These are phyloP conservation scores for Neoaliturus tenellus DNA, from an alignment of 2,888 invertebrate genomes.

Conservation along the genomic window DNA sequence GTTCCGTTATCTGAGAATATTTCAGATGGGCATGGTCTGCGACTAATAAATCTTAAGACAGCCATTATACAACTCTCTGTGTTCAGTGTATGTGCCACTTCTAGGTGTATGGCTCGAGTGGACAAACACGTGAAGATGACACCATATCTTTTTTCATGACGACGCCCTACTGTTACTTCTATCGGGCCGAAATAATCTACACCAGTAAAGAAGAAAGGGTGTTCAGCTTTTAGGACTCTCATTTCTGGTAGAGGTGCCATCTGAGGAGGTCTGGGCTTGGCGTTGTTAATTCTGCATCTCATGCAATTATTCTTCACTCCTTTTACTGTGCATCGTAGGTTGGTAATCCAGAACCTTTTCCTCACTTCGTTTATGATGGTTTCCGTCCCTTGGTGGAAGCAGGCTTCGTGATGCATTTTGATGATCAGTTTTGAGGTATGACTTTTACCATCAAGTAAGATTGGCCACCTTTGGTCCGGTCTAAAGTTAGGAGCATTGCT, in stretches of 20 bases:
- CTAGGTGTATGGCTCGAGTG: not conserved
- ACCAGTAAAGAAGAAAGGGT: slow-evolving; percentile 19
- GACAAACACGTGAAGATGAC: slow-evolving; percentile 18
- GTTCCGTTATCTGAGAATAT: slow-evolving; percentile 12
- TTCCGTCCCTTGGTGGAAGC: slow-evolving; percentile 5
- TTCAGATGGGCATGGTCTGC: slow-evolving; percentile 20
- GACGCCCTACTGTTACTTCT: not conserved
- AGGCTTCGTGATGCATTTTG: not conserved
- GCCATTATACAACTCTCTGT: slow-evolving; percentile 25
- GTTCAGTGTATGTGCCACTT: slow-evolving; percentile 14
- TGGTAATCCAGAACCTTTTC: not conserved
- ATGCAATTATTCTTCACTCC: not conserved
- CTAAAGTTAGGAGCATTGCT: not conserved
- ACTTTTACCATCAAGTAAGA: not conserved
- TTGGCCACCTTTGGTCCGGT: not conserved
- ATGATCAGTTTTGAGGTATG: not conserved
- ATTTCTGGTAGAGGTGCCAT: slow-evolving; percentile 1
- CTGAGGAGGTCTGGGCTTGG: slow-evolving; percentile 10
- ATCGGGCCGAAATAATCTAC: slow-evolving; percentile 26
- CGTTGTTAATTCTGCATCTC: not conserved
- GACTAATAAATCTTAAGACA: slow-evolving; percentile 4
- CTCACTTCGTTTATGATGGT: not conserved
- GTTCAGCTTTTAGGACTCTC: not conserved
- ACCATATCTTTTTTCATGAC: slow-evolving; percentile 24
- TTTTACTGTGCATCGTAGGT: not conserved